Evolutionary conservation across 2,797 vertebrate species (phyloP), one percentile per base, ranked within the genome.

Genomic region (Coilia nasus): DNA sequence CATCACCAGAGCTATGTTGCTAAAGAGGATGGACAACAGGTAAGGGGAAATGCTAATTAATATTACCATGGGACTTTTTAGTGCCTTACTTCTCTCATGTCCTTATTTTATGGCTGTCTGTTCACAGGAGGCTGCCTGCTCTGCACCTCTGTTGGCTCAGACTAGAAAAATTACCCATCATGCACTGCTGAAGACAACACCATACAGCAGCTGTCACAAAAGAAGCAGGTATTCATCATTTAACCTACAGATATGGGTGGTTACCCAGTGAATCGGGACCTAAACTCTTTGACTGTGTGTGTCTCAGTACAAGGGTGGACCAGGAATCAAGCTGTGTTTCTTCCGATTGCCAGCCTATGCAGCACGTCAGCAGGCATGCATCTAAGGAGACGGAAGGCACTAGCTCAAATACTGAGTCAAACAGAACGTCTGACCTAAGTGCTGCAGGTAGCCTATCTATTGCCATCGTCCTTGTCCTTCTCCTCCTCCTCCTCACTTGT

Each of bases 141-240:
- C 96, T 0, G 97, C 98, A 0, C 98, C 98, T 23, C 92, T 99
- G 47, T 89, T 99, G 86, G 92, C 88, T 0, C 94, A 94, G 89
- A 99, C 98, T 0, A 91, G 94, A 47, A 93, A 90, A 81, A 95
- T 98, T 0, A 94, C 97, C 59, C 96, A 95, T 88, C 96, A 94
- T 0, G 97, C 97, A 10, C 89, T 99, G 54, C 92, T 97, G 82
- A 96, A 92, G 90, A 94, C 96, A 0, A 90, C 89, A 0, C 96
- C 97, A 0, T 99, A 98, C 85, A 97, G 92, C 93, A 98, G 97
- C 92, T 96, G 97, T 90, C 97, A 97, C 87, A 93, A 93, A 41
- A 94, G 91, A 80, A 91, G 84, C 31, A 96, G 96, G 97, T 97
- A 82, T 83, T 64, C 2, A 35, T 14, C 81, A 14, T 3, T 41